phyloP scores from a whole-genome alignment of 53 echinoderm and acorn worm genomes.

The Paracentrotus lividus region DNA sequence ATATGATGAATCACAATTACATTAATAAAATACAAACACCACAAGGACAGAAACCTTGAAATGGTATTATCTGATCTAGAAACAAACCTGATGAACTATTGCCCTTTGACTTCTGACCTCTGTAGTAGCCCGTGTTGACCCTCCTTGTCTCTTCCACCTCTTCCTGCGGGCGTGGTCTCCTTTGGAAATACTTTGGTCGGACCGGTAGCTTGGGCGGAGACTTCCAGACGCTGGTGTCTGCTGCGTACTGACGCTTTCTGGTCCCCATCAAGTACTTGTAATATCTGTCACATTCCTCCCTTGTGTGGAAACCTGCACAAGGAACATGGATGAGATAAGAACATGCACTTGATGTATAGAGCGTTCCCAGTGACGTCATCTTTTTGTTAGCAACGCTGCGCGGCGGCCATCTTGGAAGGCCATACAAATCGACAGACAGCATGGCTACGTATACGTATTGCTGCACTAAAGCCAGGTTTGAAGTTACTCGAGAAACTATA shows the following conservation, averaged over 20 bases:
- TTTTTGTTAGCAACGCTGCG: no score
- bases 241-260: slow-evolving; percentile 86
- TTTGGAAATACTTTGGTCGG: slow-evolving; percentile 75
- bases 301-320: slow-evolving; percentile 83
- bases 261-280: slow-evolving; percentile 79
- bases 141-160: slow-evolving; percentile 57
- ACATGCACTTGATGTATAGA: no score
- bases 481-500: no score
- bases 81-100: neutral
- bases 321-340: neutral
- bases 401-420: no score
- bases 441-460: no score
- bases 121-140: slow-evolving; percentile 62
- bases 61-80: neutral
- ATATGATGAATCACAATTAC: no score
- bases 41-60: no score
- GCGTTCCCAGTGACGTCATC: no score
- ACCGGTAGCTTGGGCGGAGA: slow-evolving; percentile 89
- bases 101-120: slow-evolving; percentile 41
- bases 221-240: slow-evolving; percentile 92
- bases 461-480: no score
- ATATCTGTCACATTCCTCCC: slow-evolving; percentile 83
- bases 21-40: neutral
- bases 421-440: no score
- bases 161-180: slow-evolving; percentile 47